Percentiles rank a stretch among this genome's conserved stretches.
These are phyloP conservation scores for Tuta absoluta DNA, from an alignment of 2,888 invertebrate species.

Conservation along the genomic window DNA sequence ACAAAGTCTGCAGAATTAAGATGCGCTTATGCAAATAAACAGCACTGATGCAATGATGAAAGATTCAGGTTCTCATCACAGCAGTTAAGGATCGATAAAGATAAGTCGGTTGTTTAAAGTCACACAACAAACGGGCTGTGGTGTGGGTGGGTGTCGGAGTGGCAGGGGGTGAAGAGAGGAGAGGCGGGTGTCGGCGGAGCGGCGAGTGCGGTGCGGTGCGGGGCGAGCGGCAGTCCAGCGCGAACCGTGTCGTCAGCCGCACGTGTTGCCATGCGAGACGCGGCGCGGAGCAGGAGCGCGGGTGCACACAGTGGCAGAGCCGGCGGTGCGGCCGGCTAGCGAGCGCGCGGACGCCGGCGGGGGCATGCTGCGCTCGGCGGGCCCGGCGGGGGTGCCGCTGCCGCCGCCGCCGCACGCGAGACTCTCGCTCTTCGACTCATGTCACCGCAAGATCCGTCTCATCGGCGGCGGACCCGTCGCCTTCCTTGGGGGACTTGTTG, in stretches of 20 bases:
- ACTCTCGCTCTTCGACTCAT: conserved; percentile 85
- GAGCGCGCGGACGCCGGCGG: conserved; percentile 41
- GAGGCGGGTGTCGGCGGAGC: neutral
- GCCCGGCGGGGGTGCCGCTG: conserved; percentile 53
- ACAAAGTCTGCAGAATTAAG: neutral
- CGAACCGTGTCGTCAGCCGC: conserved; percentile 58
- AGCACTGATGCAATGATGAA: conserved; percentile 2
- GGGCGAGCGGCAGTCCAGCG: conserved; percentile 74
- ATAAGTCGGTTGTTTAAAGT: conserved; percentile 20
- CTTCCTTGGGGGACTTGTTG: conserved; percentile 85
- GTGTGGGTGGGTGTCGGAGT: conserved; percentile 10
- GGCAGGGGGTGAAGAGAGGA: neutral
- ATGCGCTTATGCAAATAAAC: neutral
- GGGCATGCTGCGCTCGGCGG: conserved; percentile 57
- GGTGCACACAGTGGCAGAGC: conserved; percentile 51
- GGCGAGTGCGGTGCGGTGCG: conserved; percentile 46
- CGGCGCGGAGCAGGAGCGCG: conserved; percentile 59
- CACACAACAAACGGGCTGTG: conserved; percentile 20
- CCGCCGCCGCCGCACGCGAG: conserved; percentile 78
- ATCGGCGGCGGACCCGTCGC: conserved; percentile 85
- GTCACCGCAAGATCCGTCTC: conserved; percentile 86
- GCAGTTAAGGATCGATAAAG: conserved; percentile 18
- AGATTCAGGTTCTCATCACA: conserved; percentile 12
- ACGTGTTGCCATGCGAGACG: conserved; percentile 48
- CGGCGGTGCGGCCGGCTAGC: conserved; percentile 34